Percentiles rank a stretch among this genome's conserved stretches.
Conservation (phyloP, 2,888 invertebrate species). For the Caenorhabditis doughertyi region DNA sequence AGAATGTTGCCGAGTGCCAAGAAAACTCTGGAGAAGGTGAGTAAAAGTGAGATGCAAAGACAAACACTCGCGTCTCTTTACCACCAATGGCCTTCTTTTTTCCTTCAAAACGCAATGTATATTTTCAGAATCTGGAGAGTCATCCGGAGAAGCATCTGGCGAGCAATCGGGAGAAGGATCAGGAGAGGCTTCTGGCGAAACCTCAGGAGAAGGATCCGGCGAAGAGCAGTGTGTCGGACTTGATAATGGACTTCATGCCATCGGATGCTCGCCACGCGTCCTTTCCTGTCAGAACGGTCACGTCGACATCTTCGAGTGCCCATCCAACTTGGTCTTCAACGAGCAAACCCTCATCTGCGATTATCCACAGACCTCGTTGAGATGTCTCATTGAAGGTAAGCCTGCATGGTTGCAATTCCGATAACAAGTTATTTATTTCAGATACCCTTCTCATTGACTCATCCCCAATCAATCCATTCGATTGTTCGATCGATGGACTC, state of each 20-base stretch:
- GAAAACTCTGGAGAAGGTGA: slow-evolving; percentile 15
- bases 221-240: slow-evolving; percentile 27
- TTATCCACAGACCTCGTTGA: slow-evolving; percentile 52
- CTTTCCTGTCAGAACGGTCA: slow-evolving; percentile 57
- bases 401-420: no score
- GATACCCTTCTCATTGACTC: slow-evolving; percentile 36
- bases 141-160: slow-evolving; percentile 12
- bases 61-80: no score
- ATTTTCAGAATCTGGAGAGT: slow-evolving; percentile 32
- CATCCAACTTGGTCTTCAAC: slow-evolving; percentile 58
- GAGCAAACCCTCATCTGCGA: slow-evolving; percentile 55
- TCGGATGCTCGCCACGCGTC: slow-evolving; percentile 59
- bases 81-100: no score
- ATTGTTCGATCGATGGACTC: slow-evolving; percentile 47
- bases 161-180: slow-evolving; percentile 31
- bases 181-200: slow-evolving; percentile 34
- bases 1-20: slow-evolving; percentile 44
- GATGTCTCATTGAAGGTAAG: slow-evolving; percentile 39
- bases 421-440: not conserved
- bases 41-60: not conserved
- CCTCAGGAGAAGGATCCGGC: slow-evolving; percentile 33
- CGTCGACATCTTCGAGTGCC: slow-evolving; percentile 52
- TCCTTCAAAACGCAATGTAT: no score
- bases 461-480: slow-evolving; percentile 30
- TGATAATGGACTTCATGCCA: slow-evolving; percentile 37